Conservation (phyloP, 2,888 invertebrate species). For the Colostygia pectinataria region DNA sequence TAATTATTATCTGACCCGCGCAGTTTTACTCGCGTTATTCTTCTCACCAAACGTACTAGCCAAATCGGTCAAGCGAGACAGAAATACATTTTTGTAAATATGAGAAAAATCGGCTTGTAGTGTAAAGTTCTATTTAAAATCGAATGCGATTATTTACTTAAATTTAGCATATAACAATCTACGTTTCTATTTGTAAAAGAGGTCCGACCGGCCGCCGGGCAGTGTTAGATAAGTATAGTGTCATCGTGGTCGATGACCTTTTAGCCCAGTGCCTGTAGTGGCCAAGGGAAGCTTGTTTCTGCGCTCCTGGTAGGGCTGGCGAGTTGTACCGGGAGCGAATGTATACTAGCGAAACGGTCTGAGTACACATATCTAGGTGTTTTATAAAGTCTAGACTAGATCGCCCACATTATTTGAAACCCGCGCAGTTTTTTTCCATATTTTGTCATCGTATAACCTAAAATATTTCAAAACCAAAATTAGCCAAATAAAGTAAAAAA, state of each 20-base stretch:
- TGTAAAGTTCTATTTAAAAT: too few species aligned
- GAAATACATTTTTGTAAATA: too few species aligned
- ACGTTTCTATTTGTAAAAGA: slow-evolving; percentile 30
- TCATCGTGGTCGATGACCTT: slow-evolving; percentile 56
- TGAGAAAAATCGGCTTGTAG: too few species aligned
- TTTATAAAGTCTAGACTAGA: slow-evolving; percentile 2
- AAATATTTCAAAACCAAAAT: too few species aligned
- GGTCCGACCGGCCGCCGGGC: slow-evolving; percentile 18
- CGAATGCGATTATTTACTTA: slow-evolving; percentile 21
- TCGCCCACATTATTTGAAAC: too few species aligned
- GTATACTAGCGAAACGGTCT: slow-evolving; percentile 3
- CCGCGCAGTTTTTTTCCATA: too few species aligned
- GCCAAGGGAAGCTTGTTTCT: slow-evolving; percentile 49
- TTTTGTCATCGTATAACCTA: too few species aligned
- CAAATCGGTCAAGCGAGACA: too few species aligned
- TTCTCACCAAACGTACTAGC: too few species aligned
- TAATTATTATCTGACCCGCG: too few species aligned
- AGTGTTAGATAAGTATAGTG: slow-evolving; percentile 44
- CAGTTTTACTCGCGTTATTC: too few species aligned
- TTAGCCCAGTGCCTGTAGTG: slow-evolving; percentile 52
- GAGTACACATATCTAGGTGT: not conserved
- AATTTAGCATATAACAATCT: slow-evolving; percentile 24
- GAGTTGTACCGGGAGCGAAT: slow-evolving; percentile 21
- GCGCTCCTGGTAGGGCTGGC: slow-evolving; percentile 55
- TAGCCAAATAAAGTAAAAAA: too few species aligned